Conservation (phyloP, 1,140 invertebrate species). For the Formica selysi region DNA sequence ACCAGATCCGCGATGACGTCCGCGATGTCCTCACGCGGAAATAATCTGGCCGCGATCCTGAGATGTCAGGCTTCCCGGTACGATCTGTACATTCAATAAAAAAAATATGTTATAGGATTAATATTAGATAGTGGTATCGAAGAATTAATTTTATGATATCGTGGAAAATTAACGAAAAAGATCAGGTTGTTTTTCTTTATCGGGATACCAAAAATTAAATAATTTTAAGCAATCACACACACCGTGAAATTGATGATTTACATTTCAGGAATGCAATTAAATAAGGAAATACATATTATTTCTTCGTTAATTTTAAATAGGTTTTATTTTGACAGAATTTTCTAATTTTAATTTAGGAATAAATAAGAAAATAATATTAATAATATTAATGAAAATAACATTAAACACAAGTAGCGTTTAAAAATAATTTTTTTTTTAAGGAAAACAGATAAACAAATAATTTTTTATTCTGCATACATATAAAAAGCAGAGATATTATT, state of each 20-base stretch:
- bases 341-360: neutral
- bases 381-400: too few species aligned
- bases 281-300: neutral
- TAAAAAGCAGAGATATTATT: too few species aligned
- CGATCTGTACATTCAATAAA: neutral
- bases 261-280: neutral
- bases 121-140: neutral
- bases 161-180: neutral
- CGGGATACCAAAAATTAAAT: neutral
- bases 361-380: too few species aligned
- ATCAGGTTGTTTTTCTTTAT: neutral
- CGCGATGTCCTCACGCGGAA: conserved; percentile 87
- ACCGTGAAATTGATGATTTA: neutral
- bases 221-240: neutral
- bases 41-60: conserved; percentile 90
- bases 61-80: conserved; percentile 89
- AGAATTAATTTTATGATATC: neutral
- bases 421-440: too few species aligned
- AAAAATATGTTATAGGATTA: neutral
- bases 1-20: conserved; percentile 84
- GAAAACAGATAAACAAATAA: too few species aligned
- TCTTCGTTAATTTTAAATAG: neutral
- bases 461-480: too few species aligned
- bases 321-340: neutral
- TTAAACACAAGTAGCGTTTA: too few species aligned